phyloP scores from a whole-genome alignment of 2,113 vertebrate species.

The human region GRCh38 chr3:7657001-7657500 shows the following conservation, averaged over 20 bases:
- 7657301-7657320: too few relatives aligned
- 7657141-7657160: background rate
- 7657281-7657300: background rate
- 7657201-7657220: background rate
- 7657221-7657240: background rate
- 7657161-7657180: background rate
- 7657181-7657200: background rate
- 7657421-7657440: too few relatives aligned
- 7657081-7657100: background rate
- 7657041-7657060: background rate
- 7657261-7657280: rapidly evolving
- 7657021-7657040: background rate
- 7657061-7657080: background rate
- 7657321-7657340: background rate
- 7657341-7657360: background rate
- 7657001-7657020: background rate
- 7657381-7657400: background rate
- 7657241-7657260: background rate
- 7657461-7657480: background rate
- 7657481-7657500: background rate
- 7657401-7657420: background rate
- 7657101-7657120: background rate
- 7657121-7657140: background rate
- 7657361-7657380: background rate
- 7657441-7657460: background rate